Base-by-base conservation (phyloP, 2,797 vertebrate genomes). In the Geotria australis region DNA sequence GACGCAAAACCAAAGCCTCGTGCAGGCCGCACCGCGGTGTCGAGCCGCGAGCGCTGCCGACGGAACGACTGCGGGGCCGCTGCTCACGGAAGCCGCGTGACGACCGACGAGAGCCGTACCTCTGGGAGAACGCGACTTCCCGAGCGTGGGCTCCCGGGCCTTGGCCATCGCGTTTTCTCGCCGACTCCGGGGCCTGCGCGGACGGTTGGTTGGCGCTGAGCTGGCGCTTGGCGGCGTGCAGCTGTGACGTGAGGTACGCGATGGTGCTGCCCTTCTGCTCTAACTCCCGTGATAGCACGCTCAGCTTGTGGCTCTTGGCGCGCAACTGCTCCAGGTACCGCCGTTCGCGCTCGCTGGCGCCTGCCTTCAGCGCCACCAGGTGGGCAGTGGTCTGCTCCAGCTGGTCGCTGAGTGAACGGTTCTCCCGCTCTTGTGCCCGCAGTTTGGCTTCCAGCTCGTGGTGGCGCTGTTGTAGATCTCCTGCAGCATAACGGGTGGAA, bases 271-370 rank as follows among this genome's bases (percentile, higher is more conserved):
- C 85, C 46, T 86, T 73, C 74, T 96, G 91, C 73, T 96, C 89
- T 64, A 98, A 73, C 72, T 98, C 91, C 1, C 79, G 75, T 0
- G 83, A 88, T 68, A 98, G 66, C 70, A 86, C 70, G 3, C 74
- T 80, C 63, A 98, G 72, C 68, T 79, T 83, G 70, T 96, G 91
- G 72, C 89, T 93, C 74, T 93, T 93, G 66, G 79, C 74, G 72
- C 93, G 95, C 5, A 98, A 74, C 76, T 98, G 88, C 65, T 98
- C 91, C 68, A 96, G 69, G 63, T 98, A 98, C 67, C 83, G 86
- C 71, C 75, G 81, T 70, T 98, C 89, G 9, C 89, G 68, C 69
- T 96, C 91, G 57, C 80, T 80, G 58, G 89, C 76, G 2, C 85
- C 86, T 70, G 80, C 85, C 66, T 98, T 86, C 66, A 96, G 76